A percentile compares a stretch with the other conserved stretches of the same genome.
Evolutionary conservation across 2,888 invertebrate genomes (phyloP).

Genomic region (Stramonita haemastoma): DNA sequence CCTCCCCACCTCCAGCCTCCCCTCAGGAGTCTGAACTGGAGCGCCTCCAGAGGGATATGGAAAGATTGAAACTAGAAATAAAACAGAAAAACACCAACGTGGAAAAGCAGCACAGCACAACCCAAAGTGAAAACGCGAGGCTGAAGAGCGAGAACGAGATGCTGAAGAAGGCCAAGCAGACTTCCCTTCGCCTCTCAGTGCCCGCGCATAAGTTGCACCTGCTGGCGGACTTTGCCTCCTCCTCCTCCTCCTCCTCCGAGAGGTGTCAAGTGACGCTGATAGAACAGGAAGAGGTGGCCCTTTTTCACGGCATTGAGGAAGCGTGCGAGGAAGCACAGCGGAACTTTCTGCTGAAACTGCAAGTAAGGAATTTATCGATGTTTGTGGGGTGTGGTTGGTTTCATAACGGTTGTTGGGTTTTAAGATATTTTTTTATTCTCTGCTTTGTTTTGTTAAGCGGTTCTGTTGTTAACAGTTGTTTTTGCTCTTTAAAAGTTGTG

Average conservation of each 20-base stretch:
- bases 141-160: slow-evolving; percentile 15
- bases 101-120: not conserved
- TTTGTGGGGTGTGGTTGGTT: not conserved
- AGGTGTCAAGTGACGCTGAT: not conserved
- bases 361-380: not conserved
- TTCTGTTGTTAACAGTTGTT: not conserved
- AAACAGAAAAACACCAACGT: not conserved
- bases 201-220: not conserved
- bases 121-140: not conserved
- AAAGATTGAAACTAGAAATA: not conserved
- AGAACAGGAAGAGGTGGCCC: not conserved
- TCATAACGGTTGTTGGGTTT: too few relatives aligned
- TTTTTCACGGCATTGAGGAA: not conserved
- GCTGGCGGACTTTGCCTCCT: not conserved
- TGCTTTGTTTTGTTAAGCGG: not conserved
- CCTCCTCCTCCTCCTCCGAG: not conserved
- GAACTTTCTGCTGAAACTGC: not conserved
- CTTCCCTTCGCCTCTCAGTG: not conserved
- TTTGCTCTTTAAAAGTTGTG: not conserved
- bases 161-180: slow-evolving; percentile 8
- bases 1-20: not conserved
- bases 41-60: not conserved
- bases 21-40: not conserved
- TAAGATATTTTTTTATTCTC: not conserved
- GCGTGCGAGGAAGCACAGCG: not conserved